These are phyloP conservation scores for Pantala flavescens DNA, from an alignment of 1,140 invertebrate genomes.

Conservation along the genomic window DNA sequence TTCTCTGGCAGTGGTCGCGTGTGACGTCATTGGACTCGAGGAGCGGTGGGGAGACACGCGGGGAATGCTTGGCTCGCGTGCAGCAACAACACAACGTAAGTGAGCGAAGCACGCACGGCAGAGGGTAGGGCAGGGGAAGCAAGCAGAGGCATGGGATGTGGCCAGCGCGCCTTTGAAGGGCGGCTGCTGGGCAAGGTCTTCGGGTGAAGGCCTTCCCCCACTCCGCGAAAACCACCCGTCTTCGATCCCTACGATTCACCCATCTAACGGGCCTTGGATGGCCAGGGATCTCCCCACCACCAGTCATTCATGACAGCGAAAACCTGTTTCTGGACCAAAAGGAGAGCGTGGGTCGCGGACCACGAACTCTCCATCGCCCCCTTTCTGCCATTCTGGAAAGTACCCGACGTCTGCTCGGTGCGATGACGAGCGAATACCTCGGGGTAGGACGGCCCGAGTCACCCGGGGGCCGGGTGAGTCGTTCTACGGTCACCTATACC, in stretches of 20 bases:
- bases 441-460: no score
- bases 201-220: not conserved
- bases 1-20: not conserved
- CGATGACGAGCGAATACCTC: no score
- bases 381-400: no score
- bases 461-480: no score
- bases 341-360: no score
- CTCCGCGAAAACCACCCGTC: not conserved
- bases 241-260: not conserved
- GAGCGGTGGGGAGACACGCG: not conserved
- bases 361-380: no score
- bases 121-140: not conserved
- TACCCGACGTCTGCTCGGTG: no score
- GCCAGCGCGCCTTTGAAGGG: constrained; percentile 3
- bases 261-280: not conserved
- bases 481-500: not conserved
- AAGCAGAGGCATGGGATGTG: not conserved
- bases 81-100: constrained; percentile 8
- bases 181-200: not conserved
- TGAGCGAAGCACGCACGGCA: not conserved
- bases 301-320: no score
- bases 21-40: not conserved
- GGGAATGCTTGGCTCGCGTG: not conserved
- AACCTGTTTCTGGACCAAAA: no score
- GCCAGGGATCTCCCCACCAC: no score